Evolutionary conservation across 2,888 invertebrate genomes (phyloP).

Genomic region (Dynastes maya): DNA sequence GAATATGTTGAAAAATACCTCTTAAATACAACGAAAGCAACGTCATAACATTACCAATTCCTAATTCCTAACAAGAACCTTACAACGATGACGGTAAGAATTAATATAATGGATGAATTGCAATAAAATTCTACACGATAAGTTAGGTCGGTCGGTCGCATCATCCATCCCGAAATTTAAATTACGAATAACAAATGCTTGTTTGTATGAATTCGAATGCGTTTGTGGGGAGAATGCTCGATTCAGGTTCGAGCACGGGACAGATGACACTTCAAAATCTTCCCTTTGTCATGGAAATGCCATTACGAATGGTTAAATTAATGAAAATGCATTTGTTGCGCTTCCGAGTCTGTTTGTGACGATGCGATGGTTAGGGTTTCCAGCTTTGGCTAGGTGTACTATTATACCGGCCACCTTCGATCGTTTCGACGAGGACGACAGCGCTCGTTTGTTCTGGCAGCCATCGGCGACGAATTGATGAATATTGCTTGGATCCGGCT

Average conservation of each 20-base stretch:
- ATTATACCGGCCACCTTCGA: neutral
- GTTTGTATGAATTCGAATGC: neutral
- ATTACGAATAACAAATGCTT: too few species aligned
- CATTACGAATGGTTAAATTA: conserved; percentile 53
- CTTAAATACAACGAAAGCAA: too few species aligned
- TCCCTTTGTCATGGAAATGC: conserved; percentile 60
- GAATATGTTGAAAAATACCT: too few species aligned
- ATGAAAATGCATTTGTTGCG: conserved; percentile 45
- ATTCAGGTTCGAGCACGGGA: conserved; percentile 32
- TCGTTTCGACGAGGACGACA: neutral
- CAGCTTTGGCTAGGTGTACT: neutral
- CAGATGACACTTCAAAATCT: conserved; percentile 59
- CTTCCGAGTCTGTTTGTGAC: conserved; percentile 11
- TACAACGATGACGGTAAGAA: conserved; percentile 23
- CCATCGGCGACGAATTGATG: conserved; percentile 12
- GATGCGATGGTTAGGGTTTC: neutral
- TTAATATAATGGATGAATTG: conserved; percentile 43
- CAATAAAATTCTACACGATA: conserved; percentile 15
- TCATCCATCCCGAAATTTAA: neutral
- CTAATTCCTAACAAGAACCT: conserved; percentile 9
- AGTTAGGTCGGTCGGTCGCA: neutral
- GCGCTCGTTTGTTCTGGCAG: neutral
- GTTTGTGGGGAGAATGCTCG: conserved; percentile 50
- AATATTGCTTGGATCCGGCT: neutral
- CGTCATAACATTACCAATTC: too few species aligned